Base-by-base conservation (phyloP, 2,888 invertebrate genomes). In the Lasioglossum figueresi region DNA sequence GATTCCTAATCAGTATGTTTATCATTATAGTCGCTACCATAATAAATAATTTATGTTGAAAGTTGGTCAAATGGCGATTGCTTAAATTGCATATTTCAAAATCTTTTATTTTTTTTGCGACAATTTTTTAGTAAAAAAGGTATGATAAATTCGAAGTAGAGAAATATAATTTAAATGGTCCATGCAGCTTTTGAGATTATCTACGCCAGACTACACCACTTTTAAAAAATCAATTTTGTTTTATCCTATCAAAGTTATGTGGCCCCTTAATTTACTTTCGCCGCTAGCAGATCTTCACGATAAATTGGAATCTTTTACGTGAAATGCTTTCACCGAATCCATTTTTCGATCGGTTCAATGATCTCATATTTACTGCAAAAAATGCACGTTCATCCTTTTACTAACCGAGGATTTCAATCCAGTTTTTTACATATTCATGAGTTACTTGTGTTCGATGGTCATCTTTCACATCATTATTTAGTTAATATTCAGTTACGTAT, bases 261-360 rank as follows among this genome's bases (percentile, higher is more conserved):
- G 8, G 19, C 10, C 37, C 37, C 8, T 71, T 8, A 23, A 63
- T 63, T 2, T 19, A 75, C 78, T 82, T 71, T 79, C 75, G 56
- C 75, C 23, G 34, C 23, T 37, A 1, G 34, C 23, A 34, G 23
- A 68, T 16, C 37, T 10, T 37, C 68, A 10, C 23, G 43, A 63
- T 52, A 8, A 3, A 52, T 43, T 27, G 34, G 27, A n/a, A 70
- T 74, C 63, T 14, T 52, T 74, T 77, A 23, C 14, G 40, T 40
- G 45, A 72, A 31, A 16, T 66, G 37, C 56, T 73, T 82, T 76
- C 76, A 43, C 75, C 34, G 23, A 34, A 74, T 52, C 16, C 4
- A n/a, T n/a, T 19, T 34, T 56, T 72, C 12, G 31, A 14, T 45
- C 27, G 8, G 23, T 71, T 59, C 56, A 6, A 34, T 8, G 40